A percentile compares a stretch with the other conserved stretches of the same genome.
phyloP scores from a whole-genome alignment of 2,113 vertebrate species.

The Notothenia rossii region DNA sequence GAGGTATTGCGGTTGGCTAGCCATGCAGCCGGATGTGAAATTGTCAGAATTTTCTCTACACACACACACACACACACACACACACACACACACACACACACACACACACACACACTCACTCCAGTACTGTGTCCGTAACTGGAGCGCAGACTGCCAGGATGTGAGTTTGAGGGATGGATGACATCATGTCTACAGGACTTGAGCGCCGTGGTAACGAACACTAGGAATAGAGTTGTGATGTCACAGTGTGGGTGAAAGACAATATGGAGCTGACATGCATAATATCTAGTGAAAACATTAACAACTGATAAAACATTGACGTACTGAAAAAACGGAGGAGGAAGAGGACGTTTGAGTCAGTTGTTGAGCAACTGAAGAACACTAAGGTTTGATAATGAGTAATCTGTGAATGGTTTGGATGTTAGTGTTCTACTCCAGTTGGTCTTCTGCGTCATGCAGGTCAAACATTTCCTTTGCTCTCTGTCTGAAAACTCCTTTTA shows the following conservation, averaged over 20 bases:
- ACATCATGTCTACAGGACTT: conserved; percentile 79
- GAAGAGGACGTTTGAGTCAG: not conserved
- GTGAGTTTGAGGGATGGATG: conserved; percentile 74
- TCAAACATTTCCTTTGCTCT: no score
- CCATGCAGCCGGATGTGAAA: conserved; percentile 65
- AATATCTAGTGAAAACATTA: conserved; percentile 14
- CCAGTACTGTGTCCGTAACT: conserved; percentile 57
- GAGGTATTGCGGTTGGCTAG: conserved; percentile 62
- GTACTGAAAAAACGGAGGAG: not conserved
- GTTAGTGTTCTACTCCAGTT: not conserved
- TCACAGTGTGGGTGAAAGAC: conserved; percentile 82
- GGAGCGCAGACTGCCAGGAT: conserved; percentile 69
- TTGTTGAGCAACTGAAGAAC: not conserved
- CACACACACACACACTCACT: conserved; percentile 29
- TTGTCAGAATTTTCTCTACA: conserved; percentile 51
- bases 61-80: no score
- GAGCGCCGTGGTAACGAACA: conserved; percentile 73
- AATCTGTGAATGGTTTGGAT: not conserved
- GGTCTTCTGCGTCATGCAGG: not conserved
- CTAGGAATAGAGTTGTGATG: conserved; percentile 84
- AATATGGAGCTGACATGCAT: conserved; percentile 61
- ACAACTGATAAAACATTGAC: not conserved
- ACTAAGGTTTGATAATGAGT: no score
- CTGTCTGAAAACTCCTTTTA: no score
- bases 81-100: no score